Conservation (phyloP, 2,113 vertebrate genomes). For the Dipodomys spectabilis region DNA sequence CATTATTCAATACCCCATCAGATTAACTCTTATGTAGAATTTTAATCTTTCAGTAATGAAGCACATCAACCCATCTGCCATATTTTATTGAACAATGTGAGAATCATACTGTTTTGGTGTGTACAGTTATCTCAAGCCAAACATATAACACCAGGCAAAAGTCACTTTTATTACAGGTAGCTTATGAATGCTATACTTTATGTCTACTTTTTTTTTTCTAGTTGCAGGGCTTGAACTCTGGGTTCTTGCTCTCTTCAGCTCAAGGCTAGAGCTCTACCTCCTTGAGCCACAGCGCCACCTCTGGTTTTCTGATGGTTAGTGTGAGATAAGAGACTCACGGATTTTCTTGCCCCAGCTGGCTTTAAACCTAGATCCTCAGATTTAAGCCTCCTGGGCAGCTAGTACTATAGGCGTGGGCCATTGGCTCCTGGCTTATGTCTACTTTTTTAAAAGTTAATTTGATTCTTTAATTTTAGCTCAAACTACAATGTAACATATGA, state of each 20-base stretch:
- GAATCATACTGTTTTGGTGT: background rate
- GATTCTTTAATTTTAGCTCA: slow-evolving; percentile 15
- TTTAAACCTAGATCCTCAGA: too few relatives aligned
- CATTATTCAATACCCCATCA: slow-evolving; percentile 24
- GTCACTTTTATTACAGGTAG: slow-evolving; percentile 31
- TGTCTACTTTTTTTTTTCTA: background rate
- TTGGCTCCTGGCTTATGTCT: too few relatives aligned
- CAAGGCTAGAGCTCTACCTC: too few relatives aligned
- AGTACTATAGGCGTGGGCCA: too few relatives aligned
- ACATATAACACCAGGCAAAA: background rate
- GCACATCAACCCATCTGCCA: background rate
- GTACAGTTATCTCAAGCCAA: slow-evolving; percentile 12
- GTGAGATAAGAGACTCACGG: too few relatives aligned
- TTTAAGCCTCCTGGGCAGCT: too few relatives aligned
- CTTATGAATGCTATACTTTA: background rate
- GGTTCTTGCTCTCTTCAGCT: too few relatives aligned
- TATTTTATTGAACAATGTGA: background rate
- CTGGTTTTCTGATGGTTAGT: too few relatives aligned
- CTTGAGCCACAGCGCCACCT: too few relatives aligned
- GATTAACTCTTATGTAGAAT: slow-evolving; percentile 3
- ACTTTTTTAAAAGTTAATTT: slow-evolving; percentile 9
- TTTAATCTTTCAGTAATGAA: slow-evolving; percentile 40
- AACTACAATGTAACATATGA: background rate
- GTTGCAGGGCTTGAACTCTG: too few relatives aligned
- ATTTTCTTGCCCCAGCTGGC: too few relatives aligned